Conservation (phyloP, 2,113 vertebrate species). For the Columbina picui region DNA sequence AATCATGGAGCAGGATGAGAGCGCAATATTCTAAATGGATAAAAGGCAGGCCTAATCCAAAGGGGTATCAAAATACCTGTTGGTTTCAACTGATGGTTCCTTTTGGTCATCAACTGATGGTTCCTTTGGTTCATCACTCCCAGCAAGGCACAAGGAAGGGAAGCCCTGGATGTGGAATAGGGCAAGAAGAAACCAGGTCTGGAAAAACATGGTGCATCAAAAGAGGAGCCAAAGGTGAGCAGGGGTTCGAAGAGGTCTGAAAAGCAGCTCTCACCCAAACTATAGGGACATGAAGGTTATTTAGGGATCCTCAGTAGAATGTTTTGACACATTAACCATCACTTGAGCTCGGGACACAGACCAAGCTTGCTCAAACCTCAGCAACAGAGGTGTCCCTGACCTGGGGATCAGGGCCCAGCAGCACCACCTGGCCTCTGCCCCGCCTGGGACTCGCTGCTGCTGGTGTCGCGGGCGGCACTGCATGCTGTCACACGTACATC, state of each 20-base stretch:
- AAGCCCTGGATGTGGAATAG: background rate
- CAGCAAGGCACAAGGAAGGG: background rate
- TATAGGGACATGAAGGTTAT: background rate
- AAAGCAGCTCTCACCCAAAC: background rate
- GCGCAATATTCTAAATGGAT: background rate
- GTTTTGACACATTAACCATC: background rate
- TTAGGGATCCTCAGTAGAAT: background rate
- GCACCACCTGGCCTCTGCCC: background rate
- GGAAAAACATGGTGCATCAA: fast-evolving
- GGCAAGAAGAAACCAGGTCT: background rate
- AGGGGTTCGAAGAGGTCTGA: fast-evolving
- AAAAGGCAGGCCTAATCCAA: background rate
- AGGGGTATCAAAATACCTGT: fast-evolving
- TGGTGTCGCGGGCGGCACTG: background rate
- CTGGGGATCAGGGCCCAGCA: background rate
- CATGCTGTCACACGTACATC: fast-evolving
- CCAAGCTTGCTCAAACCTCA: fast-evolving
- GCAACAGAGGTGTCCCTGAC: fast-evolving
- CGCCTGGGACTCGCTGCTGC: background rate
- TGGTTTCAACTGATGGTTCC: background rate
- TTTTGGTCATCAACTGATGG: background rate
- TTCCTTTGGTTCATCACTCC: background rate
- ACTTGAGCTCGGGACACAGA: background rate
- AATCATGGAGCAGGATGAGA: background rate
- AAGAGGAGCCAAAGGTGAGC: background rate